Base-by-base conservation (phyloP, 2,113 vertebrate genomes). In the Marmota flaviventris region DNA sequence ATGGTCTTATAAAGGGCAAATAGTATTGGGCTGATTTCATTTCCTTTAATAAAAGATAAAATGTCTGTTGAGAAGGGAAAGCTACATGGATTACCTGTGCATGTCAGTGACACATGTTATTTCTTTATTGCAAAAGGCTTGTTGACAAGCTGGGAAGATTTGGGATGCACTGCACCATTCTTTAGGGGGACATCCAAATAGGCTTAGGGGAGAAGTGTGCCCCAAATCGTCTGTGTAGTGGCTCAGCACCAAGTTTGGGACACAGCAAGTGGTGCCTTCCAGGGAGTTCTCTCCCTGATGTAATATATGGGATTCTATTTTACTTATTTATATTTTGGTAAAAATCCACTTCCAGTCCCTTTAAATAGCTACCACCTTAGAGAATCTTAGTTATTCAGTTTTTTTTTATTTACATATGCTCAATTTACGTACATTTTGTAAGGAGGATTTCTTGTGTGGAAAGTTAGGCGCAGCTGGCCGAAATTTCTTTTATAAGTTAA, bases 1-100 rank as follows among this genome's bases (percentile, higher is more conserved):
- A 65, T 81, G 27, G 85, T 25, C 37, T 93, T 89, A 69, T 29
- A 56, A 89, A 94, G 91, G 69, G 69, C 61, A 82, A 45, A 94
- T 95, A 86, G 78, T 94, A 94, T 56, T 48, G 65, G 53, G n/a
- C 78, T 96, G 87, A 85, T 96, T 93, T 96, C 25, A 65, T 93
- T 96, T 96, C 91, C 94, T 96, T 94, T 91, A 63, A 77, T 88
- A 89, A 88, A 93, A 92, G 48, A 91, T 76, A 34, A 88, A 92
- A 92, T 53, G 17, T 85, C 77, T 48, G 45, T 92, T 22, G 61
- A 94, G 29, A 86, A 81, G 93, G n/a, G 56, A 58, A 51, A 86
- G 58, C 83, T 42, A 18, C 39, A 25, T 96, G 42, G 58, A 69
- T 94, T 89, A 73, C 95, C 42, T 87, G 32, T 56, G 75, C 22